A percentile compares a stretch with the other conserved stretches of the same genome.
phyloP scores from a whole-genome alignment of 2,113 vertebrate species.

The Dasyornis broadbenti region DNA sequence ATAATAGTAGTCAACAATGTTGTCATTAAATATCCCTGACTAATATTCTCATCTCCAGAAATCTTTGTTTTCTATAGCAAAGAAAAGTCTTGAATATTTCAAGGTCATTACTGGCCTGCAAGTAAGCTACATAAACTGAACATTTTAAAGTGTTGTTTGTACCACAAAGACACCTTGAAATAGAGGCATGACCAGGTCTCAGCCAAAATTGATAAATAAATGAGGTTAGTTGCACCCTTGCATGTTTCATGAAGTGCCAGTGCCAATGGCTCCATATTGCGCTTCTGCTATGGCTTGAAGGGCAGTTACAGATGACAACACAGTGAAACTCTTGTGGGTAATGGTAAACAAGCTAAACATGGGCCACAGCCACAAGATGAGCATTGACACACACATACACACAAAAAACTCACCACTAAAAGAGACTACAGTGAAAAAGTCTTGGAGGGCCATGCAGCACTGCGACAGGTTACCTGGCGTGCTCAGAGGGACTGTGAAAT shows the following conservation, averaged over 20 bases:
- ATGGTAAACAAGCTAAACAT: background rate
- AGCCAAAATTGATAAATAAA: background rate
- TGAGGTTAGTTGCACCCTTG: background rate
- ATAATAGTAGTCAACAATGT: background rate
- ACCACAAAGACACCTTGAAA: background rate
- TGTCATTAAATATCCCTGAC: background rate
- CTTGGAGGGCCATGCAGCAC: background rate
- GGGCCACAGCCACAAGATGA: background rate
- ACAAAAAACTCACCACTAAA: background rate
- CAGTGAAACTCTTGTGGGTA: background rate
- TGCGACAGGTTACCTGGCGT: background rate
- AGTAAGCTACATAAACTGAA: background rate
- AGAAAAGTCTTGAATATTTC: background rate
- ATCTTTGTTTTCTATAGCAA: background rate
- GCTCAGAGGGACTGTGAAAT: background rate
- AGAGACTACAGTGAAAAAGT: background rate
- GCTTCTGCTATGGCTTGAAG: background rate
- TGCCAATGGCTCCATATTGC: background rate
- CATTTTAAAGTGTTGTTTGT: background rate
- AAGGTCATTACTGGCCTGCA: background rate
- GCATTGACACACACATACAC: no score
- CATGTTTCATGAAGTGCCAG: background rate
- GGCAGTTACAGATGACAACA: background rate
- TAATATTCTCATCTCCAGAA: background rate
- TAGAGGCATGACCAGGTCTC: background rate